Conservation (phyloP, 2,797 vertebrate genomes). For the Botia kubotai region DNA sequence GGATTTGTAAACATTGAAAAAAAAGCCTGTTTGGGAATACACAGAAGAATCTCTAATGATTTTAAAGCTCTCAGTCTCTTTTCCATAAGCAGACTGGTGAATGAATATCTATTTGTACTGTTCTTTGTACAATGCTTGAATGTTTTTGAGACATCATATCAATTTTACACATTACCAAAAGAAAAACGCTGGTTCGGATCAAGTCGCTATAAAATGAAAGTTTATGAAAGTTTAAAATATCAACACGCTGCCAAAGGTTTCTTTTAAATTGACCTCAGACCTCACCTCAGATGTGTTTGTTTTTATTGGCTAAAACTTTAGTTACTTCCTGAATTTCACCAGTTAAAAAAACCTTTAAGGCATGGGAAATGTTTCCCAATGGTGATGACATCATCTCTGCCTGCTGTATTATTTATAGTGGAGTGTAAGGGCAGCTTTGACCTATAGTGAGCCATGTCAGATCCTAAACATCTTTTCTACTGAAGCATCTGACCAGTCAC, state of each 20-base stretch:
- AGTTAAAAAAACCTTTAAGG: background rate
- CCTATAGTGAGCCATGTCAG: constrained; percentile 17
- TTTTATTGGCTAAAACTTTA: background rate
- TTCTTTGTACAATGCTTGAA: background rate
- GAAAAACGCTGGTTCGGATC: too few species aligned
- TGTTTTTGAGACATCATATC: background rate
- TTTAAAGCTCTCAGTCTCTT: constrained; percentile 10
- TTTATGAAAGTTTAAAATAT: background rate
- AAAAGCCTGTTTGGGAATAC: constrained; percentile 24
- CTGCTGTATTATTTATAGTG: constrained; percentile 2
- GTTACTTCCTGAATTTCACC: background rate
- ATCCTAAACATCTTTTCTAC: constrained; percentile 34
- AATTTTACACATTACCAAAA: background rate
- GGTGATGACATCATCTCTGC: background rate
- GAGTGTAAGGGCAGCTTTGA: constrained; percentile 8
- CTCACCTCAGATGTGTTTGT: background rate
- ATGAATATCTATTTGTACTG: background rate
- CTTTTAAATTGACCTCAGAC: background rate
- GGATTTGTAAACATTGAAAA: constrained; percentile 5
- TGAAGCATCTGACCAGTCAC: constrained; percentile 10
- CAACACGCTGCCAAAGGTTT: background rate
- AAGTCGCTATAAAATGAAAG: too few species aligned
- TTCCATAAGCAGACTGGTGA: background rate
- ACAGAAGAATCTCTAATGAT: constrained; percentile 18
- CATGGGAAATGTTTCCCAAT: background rate